These are phyloP conservation scores for Cynocephalus volans DNA, from an alignment of 2,113 vertebrate genomes.

Conservation along the genomic window DNA sequence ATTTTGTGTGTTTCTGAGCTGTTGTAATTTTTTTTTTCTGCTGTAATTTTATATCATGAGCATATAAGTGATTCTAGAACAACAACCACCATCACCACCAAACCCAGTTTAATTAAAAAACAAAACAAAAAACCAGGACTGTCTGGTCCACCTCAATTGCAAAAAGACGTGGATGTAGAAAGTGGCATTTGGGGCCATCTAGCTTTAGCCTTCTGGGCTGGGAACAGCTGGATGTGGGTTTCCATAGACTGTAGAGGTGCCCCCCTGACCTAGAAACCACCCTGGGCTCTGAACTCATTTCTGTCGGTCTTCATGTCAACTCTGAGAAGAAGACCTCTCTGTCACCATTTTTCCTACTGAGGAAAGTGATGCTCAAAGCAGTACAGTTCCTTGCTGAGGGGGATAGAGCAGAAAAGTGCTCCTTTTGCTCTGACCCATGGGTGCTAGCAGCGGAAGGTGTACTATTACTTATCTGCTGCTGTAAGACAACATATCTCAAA, in stretches of 20 bases:
- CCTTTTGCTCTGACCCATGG: not conserved
- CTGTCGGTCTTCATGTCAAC: not conserved
- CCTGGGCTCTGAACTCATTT: not conserved
- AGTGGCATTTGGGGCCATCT: not conserved
- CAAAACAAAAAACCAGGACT: not conserved
- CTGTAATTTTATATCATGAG: not conserved
- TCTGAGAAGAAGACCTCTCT: not conserved
- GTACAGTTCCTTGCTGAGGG: not conserved
- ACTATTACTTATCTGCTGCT: not conserved
- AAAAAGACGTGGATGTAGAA: not conserved
- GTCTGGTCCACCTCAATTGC: not conserved
- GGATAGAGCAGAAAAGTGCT: not conserved
- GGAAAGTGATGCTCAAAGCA: not conserved
- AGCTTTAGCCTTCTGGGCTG: not conserved
- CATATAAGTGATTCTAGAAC: not conserved
- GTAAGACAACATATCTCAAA: not conserved
- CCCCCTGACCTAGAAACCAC: too few species aligned
- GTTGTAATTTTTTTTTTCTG: not conserved
- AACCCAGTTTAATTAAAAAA: not conserved
- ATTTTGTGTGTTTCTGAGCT: not conserved
- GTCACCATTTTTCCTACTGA: not conserved
- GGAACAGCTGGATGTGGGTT: not conserved
- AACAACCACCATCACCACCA: not conserved
- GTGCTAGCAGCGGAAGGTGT: accelerated
- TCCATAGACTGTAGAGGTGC: accelerated